Conservation (phyloP, 2,113 vertebrate species). For the Sclerurus mexicanus region DNA sequence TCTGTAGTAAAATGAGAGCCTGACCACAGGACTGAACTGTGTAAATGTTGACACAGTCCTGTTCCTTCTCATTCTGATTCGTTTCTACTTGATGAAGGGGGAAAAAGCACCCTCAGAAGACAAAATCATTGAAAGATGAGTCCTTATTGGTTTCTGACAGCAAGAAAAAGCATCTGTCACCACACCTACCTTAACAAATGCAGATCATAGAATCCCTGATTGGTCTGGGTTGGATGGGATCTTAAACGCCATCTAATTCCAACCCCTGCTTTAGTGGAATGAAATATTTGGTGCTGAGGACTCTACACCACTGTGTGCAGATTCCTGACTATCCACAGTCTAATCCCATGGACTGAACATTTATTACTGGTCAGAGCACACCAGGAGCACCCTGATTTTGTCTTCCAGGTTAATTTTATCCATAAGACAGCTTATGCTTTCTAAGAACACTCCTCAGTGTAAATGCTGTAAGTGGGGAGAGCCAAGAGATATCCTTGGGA, state of each 20-base stretch:
- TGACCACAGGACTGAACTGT: background rate
- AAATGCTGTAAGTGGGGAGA: background rate
- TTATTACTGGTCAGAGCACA: background rate
- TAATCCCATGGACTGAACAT: background rate
- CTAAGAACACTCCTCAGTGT: background rate
- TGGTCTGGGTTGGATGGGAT: background rate
- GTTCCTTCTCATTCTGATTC: background rate
- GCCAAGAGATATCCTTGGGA: background rate
- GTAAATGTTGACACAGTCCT: background rate
- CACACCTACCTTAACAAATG: background rate
- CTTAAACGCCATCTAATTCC: background rate
- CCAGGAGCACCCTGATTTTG: background rate
- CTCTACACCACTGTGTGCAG: background rate
- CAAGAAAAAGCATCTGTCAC: background rate
- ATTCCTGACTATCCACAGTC: background rate
- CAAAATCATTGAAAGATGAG: background rate
- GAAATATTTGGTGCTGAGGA: background rate
- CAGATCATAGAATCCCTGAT: background rate
- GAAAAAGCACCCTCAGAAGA: background rate
- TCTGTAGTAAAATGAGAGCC: rapidly evolving
- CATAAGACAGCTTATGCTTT: background rate
- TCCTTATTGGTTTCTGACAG: background rate
- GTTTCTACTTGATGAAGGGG: background rate
- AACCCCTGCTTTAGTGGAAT: background rate
- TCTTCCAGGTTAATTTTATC: background rate